Evolutionary conservation across 2,888 invertebrate species (phyloP), one percentile per base, ranked within the genome.

Genomic region (Stenodera caucasica): DNA sequence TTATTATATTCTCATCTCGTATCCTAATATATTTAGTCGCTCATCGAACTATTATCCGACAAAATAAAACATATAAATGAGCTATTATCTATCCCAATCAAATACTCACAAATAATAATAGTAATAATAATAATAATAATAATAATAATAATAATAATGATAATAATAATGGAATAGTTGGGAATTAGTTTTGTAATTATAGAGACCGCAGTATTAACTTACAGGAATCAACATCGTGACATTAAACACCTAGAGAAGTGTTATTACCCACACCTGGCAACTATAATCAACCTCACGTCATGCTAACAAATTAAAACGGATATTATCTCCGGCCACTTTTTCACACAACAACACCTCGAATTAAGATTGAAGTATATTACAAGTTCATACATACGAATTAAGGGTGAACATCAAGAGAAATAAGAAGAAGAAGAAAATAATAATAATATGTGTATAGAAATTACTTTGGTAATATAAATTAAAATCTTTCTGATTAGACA

Each of bases 271-370:
- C 62, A 62, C 58, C 62, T 62, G 58, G 53, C 55, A 62, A 58
- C 61, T 55, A 58, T 62, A 62, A 62, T 62, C 62, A 62, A 56
- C 62, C 18, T 53, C 62, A 56, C 58, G 62, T 62, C 59, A 62
- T 55, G 55, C 56, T 54, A 52, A 59, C 56, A 59, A 59, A 62
- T 62, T 62, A 55, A 58, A 58, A 54, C 62, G 51, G 61, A 58
- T 61, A 61, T 61, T 61, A 58, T 61, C 61, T 52, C 52, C 30
- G 32, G 53, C 54, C 50, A 26, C 55, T 57, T 57, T 26, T 61
- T 61, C 52, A 58, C 61, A 58, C 58, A 55, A 61, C 61, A 61
- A 53, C 61, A 58, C 58, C 54, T 61, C 55, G 58, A 61, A 61
- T 61, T 61, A 61, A 61, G 55, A 58, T 61, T 61, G 58, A 58